These are phyloP conservation scores for Hydrochoerus hydrochaeris DNA, from an alignment of 2,113 vertebrate species.

Conservation along the genomic window DNA sequence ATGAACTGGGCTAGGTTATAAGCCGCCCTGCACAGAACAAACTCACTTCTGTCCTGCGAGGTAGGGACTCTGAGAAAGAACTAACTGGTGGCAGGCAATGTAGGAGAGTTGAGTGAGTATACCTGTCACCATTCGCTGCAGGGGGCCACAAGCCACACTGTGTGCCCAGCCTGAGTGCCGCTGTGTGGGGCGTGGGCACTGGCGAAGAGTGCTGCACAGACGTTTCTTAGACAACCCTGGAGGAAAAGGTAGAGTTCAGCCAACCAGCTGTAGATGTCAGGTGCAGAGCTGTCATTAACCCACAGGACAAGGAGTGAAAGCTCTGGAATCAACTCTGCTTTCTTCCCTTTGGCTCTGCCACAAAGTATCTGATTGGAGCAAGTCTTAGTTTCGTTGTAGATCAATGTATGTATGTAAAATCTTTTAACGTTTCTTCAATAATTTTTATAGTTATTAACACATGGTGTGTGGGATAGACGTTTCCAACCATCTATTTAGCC, in stretches of 20 bases:
- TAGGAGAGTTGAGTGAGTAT: neutral
- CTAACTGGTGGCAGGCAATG: neutral
- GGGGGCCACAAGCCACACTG: neutral
- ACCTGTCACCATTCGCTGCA: neutral
- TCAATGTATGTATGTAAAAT: neutral
- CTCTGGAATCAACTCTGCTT: neutral
- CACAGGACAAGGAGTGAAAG: neutral
- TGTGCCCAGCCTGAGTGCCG: neutral
- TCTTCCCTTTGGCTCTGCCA: neutral
- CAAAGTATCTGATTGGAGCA: neutral
- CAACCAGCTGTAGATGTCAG: neutral
- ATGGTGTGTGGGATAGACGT: neutral
- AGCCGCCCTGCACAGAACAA: neutral
- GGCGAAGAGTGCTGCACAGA: neutral
- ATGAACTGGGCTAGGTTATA: neutral
- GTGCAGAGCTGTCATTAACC: neutral
- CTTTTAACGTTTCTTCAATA: neutral
- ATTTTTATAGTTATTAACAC: slow-evolving; percentile 41
- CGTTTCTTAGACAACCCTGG: neutral
- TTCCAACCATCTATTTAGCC: neutral
- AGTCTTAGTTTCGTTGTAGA: slow-evolving; percentile 30
- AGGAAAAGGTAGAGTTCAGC: neutral
- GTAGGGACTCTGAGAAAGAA: neutral
- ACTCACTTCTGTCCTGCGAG: neutral
- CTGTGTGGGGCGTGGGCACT: neutral